Evolutionary conservation across 2,113 vertebrate species (phyloP).

Genomic region (Dryoscopus gambensis): DNA sequence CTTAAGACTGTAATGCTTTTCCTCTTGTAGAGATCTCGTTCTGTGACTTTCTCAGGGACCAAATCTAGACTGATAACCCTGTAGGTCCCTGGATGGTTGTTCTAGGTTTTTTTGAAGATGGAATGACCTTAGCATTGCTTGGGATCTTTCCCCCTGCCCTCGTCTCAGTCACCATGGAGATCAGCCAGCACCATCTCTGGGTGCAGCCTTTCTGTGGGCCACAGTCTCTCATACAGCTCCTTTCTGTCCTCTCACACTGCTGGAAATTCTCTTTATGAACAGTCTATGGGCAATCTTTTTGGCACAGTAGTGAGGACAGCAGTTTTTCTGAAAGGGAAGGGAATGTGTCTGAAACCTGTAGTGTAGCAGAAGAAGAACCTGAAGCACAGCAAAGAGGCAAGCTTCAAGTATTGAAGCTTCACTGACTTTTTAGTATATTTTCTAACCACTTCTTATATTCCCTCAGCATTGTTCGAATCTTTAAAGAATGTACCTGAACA

Average conservation of each 20-base stretch:
- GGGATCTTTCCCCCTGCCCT: background rate
- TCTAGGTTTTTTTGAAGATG: background rate
- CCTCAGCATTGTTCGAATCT: background rate
- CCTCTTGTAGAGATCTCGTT: background rate
- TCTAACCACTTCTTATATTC: background rate
- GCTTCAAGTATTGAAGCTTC: background rate
- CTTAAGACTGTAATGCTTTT: background rate
- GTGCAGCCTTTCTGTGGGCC: background rate
- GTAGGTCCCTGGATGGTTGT: background rate
- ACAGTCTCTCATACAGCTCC: background rate
- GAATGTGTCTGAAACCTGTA: background rate
- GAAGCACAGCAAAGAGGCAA: background rate
- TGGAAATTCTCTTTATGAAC: background rate
- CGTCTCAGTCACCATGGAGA: background rate
- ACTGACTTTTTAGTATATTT: background rate
- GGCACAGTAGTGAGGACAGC: background rate
- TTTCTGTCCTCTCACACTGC: background rate
- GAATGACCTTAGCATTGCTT: background rate
- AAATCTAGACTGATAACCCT: background rate
- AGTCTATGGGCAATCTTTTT: background rate
- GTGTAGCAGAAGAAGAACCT: fast-evolving
- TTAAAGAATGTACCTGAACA: background rate
- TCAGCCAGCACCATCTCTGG: background rate
- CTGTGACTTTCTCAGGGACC: background rate
- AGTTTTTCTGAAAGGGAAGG: background rate